Conservation (phyloP, 1,140 invertebrate species). For the Glossosoma conforme region DNA sequence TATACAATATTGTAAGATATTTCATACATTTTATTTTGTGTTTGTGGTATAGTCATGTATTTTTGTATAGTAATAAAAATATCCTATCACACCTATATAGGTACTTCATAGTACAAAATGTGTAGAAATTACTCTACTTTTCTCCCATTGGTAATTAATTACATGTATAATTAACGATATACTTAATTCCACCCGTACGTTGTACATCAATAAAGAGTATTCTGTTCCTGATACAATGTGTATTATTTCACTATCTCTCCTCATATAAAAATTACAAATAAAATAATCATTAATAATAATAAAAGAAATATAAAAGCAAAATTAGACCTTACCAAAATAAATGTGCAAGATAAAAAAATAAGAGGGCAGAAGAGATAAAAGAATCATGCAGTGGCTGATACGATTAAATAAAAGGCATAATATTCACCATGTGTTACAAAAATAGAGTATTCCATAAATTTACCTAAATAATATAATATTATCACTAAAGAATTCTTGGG, state of each 20-base stretch:
- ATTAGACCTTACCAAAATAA: not conserved
- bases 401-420: too few species aligned
- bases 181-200: slow-evolving; percentile 18
- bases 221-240: slow-evolving; percentile 11
- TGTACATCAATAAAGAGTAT: slow-evolving; percentile 21
- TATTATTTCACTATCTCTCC: too few species aligned
- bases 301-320: too few species aligned
- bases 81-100: slow-evolving; percentile 24
- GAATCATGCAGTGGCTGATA: too few species aligned
- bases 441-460: too few species aligned
- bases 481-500: too few species aligned
- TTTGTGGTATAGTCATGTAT: slow-evolving; percentile 21
- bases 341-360: not conserved
- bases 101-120: slow-evolving; percentile 27
- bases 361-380: too few species aligned
- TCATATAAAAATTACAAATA: too few species aligned
- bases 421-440: too few species aligned
- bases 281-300: too few species aligned
- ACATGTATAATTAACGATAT: slow-evolving; percentile 20
- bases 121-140: slow-evolving; percentile 24
- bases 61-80: slow-evolving; percentile 25
- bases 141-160: slow-evolving; percentile 17
- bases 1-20: too few species aligned
- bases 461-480: too few species aligned
- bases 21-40: slow-evolving; percentile 9